These are phyloP conservation scores for Pachypanchax playfairii DNA, from an alignment of 2,113 vertebrate species.

Conservation along the genomic window DNA sequence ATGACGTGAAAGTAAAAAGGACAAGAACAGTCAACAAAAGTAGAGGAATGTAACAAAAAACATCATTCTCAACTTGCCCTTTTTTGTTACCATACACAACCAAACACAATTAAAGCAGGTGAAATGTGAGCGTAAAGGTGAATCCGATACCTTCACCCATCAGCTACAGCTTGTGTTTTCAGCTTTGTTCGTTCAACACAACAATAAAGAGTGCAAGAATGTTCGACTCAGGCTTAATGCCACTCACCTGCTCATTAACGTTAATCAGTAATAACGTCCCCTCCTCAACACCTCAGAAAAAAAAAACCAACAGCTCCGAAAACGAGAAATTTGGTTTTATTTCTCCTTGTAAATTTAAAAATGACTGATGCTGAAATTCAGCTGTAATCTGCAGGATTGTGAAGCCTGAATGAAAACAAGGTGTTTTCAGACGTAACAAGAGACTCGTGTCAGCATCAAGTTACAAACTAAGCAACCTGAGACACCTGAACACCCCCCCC, in stretches of 20 bases:
- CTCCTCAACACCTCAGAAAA: slow-evolving; percentile 29
- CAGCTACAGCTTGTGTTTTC: slow-evolving; percentile 33
- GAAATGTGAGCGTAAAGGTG: slow-evolving; percentile 60
- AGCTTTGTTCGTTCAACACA: slow-evolving; percentile 32
- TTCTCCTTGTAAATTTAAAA: slow-evolving; percentile 36
- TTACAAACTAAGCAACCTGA: slow-evolving; percentile 45
- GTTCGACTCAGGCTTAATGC: slow-evolving; percentile 56
- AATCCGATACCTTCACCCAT: slow-evolving; percentile 59
- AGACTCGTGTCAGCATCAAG: slow-evolving; percentile 31
- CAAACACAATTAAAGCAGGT: slow-evolving; percentile 26
- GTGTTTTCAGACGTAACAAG: not conserved
- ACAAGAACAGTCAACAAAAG: not conserved
- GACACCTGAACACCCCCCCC: slow-evolving; percentile 52
- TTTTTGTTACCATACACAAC: slow-evolving; percentile 8
- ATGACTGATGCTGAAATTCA: slow-evolving; percentile 29
- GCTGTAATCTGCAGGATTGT: slow-evolving; percentile 18
- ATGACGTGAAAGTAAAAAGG: too few relatives aligned
- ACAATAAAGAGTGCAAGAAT: slow-evolving; percentile 65
- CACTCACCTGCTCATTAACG: slow-evolving; percentile 71
- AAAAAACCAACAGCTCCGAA: slow-evolving; percentile 57
- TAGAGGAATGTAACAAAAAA: not conserved
- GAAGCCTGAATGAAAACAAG: too few relatives aligned
- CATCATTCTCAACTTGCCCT: too few relatives aligned
- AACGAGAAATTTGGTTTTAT: slow-evolving; percentile 11
- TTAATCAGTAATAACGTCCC: slow-evolving; percentile 67